Evolutionary conservation across 2,888 invertebrate genomes (phyloP), one percentile per base, ranked within the genome.

Genomic region (Deilephila elpenor): DNA sequence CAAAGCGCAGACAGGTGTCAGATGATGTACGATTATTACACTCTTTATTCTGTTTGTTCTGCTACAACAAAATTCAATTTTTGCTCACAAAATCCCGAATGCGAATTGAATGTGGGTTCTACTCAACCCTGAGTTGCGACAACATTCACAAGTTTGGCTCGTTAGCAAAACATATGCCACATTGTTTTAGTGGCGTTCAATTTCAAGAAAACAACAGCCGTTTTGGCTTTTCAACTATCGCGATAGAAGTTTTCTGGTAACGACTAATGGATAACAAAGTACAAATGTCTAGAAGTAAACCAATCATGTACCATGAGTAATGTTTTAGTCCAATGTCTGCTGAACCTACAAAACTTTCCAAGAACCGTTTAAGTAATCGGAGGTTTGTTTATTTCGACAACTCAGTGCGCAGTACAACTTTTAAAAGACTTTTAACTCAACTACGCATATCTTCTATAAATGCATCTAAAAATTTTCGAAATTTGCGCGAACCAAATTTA

Each of bases 1-100:
- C 70, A 74, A 72, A 73, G 77, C 74, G 75, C 73, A 83, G 86
- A 84, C 88, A 88, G 85, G 85, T 86, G 83, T 78, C 73, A 78
- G 75, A 78, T 89, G 88, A 89, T 85, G 80, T 84, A 88, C 82
- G 81, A 82, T 76, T 79, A 78, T 79, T 83, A 82, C 82, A 82
- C 80, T 82, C 85, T 83, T 81, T 83, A 84, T 83, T 82, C 79
- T 75, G 74, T 73, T 51, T 44, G 77, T 75, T 75, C 70, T 61
- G 70, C 75, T 79, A 78, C 79, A 77, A 76, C 77, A 74, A 76
- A 79, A 81, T 83, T 82, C 75, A 77, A 80, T 81, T 83, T 82
- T 79, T 75, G 72, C 61, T 75, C 74, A 74, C 70, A 61, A 75
- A 75, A 77, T 77, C 72, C 61, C 64, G n/a, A 44, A 51, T 51